A percentile compares a stretch with the other conserved stretches of the same genome.
Conservation (phyloP, 2,888 invertebrate species). For the Hirtodrosophila confusa region DNA sequence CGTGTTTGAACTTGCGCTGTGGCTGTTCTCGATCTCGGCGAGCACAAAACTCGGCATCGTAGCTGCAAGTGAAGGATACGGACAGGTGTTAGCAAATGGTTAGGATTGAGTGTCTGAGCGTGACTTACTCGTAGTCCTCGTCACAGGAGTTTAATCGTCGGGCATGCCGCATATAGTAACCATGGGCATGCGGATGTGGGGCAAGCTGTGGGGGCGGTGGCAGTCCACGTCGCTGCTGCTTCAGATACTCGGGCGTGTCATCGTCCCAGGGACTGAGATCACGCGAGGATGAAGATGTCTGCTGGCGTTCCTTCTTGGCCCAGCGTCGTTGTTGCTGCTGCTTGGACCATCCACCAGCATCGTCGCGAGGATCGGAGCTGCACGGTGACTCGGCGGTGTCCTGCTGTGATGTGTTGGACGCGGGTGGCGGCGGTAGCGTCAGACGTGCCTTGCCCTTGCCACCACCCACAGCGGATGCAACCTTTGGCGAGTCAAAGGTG, state of each 20-base stretch:
- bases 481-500: constrained; percentile 85
- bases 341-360: constrained; percentile 85
- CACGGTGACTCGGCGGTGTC: constrained; percentile 88
- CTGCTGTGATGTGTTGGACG: constrained; percentile 81
- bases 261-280: constrained; percentile 93
- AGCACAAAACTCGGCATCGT: constrained; percentile 82
- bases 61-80: constrained; percentile 62
- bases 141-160: constrained; percentile 87
- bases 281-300: constrained; percentile 89
- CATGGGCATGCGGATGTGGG: constrained; percentile 68
- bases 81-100: not conserved
- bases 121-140: constrained; percentile 89
- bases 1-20: constrained; percentile 81
- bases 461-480: constrained; percentile 11
- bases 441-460: constrained; percentile 59
- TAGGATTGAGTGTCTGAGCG: not conserved
- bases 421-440: constrained; percentile 76
- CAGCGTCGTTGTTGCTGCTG: constrained; percentile 83
- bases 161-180: constrained; percentile 85
- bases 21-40: constrained; percentile 75
- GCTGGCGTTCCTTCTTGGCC: constrained; percentile 86
- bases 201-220: constrained; percentile 42
- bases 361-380: constrained; percentile 91
- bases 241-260: constrained; percentile 86
- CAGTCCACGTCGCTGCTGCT: constrained; percentile 75